A percentile compares a stretch with the other conserved stretches of the same genome.
These are phyloP conservation scores for Athene cunicularia DNA, from an alignment of 2,113 vertebrate genomes.

Conservation along the genomic window DNA sequence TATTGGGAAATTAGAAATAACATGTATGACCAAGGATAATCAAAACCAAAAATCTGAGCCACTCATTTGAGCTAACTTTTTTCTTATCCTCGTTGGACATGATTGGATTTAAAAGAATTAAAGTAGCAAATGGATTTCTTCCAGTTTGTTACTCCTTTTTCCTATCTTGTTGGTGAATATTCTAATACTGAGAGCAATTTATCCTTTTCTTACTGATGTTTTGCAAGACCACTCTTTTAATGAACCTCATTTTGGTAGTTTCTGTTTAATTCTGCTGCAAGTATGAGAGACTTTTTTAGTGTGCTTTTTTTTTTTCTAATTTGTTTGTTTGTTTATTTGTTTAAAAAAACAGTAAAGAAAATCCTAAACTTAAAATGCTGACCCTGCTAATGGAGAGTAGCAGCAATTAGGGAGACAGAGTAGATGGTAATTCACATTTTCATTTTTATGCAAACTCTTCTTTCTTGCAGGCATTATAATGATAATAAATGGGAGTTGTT, in stretches of 20 bases:
- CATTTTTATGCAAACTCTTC: slow-evolving; percentile 14
- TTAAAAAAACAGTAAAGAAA: background rate
- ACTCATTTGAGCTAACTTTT: background rate
- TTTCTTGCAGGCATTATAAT: slow-evolving; percentile 20
- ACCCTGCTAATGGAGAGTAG: background rate
- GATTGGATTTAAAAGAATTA: background rate
- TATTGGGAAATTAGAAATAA: background rate
- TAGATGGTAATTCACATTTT: slow-evolving; percentile 14
- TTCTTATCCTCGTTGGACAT: background rate
- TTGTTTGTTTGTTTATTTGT: background rate
- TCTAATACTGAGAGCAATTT: background rate
- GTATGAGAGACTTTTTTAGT: background rate
- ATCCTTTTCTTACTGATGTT: background rate
- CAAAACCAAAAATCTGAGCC: background rate
- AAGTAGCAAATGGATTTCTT: background rate
- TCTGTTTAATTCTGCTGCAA: background rate
- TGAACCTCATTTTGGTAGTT: background rate
- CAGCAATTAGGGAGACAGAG: background rate
- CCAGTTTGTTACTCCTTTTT: background rate
- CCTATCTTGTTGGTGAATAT: background rate
- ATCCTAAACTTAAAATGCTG: background rate
- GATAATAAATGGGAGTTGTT: slow-evolving; percentile 32
- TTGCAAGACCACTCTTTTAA: background rate
- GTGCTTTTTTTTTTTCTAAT: too few relatives aligned
- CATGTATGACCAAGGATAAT: background rate